Evolutionary conservation across 92 coral and sea anemone species (phyloP), one percentile per base, ranked within the genome.

Genomic region (Palythoa heliodiscus): DNA sequence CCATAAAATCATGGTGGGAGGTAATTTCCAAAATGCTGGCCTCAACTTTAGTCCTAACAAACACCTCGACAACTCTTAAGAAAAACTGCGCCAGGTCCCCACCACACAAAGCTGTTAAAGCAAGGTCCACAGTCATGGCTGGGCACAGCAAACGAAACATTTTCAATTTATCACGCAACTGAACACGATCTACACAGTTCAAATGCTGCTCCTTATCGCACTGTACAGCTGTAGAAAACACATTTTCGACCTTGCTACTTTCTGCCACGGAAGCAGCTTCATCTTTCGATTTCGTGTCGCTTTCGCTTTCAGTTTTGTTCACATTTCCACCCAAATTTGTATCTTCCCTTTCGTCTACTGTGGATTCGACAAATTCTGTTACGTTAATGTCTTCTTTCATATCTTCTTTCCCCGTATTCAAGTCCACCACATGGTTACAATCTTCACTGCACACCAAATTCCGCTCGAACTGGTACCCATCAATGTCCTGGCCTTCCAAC

Each of bases 401-500:
- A 13, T 20, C 54, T 23, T 48, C 35, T 57, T 60, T 64, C 38
- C 14, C 43, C 11, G 52, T 25, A 39, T 43, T 24, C n/a, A 40
- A 5, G 7, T 13, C 35, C 13, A 54, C n/a, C 25, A 24, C 61
- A 19, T 82, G 39, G 13, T 14, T 67, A 40, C 60, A 70, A 24
- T 78, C 76, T 13, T 52, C 88, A 10, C 72, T 89, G 38, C 86
- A 93, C 15, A 92, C 92, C 1, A 90, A 88, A 79, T 94, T 94
- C 54, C 98, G 86, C 10, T 91, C 93, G 72, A 91, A 96, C 3
- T 12, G 5, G 19, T 70, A 35, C 1, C 93, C 96, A 11, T 93
- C 98, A 16, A 95, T 81, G 24, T 76, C 90, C 14, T 88, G 90
- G 52, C 99, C 99, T 52, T 94, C 93, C 60, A 96, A 87, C 2